Base-by-base conservation (phyloP, 2,888 invertebrate species). In the Hypena proboscidalis region DNA sequence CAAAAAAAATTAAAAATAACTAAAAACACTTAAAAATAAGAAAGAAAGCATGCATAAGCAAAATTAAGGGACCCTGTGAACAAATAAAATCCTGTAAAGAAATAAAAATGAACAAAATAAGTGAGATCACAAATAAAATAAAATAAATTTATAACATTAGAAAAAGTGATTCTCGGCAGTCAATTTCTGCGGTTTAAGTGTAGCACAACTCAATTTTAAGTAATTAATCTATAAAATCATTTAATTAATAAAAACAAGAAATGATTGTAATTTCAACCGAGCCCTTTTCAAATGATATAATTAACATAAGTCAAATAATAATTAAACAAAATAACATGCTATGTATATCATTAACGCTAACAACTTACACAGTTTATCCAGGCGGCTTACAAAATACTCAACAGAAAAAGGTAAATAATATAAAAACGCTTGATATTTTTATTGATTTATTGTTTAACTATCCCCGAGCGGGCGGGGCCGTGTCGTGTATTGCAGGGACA, bases 381-480 rank as follows among this genome's bases (percentile, higher is more conserved):
- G 66, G 87, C 80, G 56, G 83, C 85, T 72, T 74, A 54, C 33
- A 32, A 53, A 43, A 45, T 37, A 32, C 13, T 19, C 40, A 37
- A 56, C 45, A 40, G 49, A 61, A 61, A 34, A 50, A 45, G 39
- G 48, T 43, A 67, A 45, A 32, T 23, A 62, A 58, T 27, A 61
- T 49, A 55, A 42, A 63, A 60, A 63, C 15, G 36, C 46, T 3
- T 50, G 53, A 70, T 59, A 66, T 61, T 80, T 83, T 76, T 70
- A 77, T 82, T 83, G 80, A 83, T 87, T 88, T 82, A 86, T 85
- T 78, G 74, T 83, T 85, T 85, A 86, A 85, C 84, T 87, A 87
- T 65, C 79, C 86, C 83, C 85, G 70, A 66, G 66, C 66, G 50
- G 71, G 59, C 64, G 73, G 73, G 78, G 76, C 61, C 77, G 81